These are phyloP conservation scores for Holacanthus passer DNA, from an alignment of 2,113 vertebrate species.

Conservation along the genomic window DNA sequence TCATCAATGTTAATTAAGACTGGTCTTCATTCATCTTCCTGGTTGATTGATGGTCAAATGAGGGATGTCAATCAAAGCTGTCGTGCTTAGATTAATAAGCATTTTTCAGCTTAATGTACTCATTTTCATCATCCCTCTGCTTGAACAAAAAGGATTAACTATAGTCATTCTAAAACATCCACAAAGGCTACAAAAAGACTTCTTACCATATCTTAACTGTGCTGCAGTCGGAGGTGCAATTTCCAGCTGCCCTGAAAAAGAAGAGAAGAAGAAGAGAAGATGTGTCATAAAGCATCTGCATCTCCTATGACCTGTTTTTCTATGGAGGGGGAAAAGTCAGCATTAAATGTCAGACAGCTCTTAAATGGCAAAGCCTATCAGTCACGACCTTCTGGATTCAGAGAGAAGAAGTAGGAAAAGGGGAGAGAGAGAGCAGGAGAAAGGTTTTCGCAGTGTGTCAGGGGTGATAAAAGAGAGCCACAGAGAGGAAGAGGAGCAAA, in stretches of 20 bases:
- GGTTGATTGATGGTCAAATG: conserved; percentile 6
- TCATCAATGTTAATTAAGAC: conserved; percentile 7
- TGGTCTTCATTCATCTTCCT: conserved; percentile 9
- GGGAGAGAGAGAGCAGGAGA: background rate
- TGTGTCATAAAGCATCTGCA: conserved; percentile 19
- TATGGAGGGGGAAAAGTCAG: background rate
- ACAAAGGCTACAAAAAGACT: background rate
- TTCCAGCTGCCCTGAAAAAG: conserved; percentile 72
- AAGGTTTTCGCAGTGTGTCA: conserved; percentile 3
- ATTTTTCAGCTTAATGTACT: background rate
- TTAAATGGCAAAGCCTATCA: conserved; percentile 32
- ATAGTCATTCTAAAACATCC: background rate
- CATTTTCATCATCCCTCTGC: background rate
- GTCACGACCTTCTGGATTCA: conserved; percentile 8
- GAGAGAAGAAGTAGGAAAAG: background rate
- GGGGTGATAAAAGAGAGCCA: conserved; percentile 12
- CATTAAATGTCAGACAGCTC: conserved; percentile 17
- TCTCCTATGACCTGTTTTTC: background rate
- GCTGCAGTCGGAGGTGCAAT: conserved; percentile 76
- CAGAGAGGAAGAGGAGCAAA: conserved; percentile 10
- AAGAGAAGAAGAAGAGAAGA: conserved; percentile 17
- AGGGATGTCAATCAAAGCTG: background rate
- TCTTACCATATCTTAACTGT: conserved; percentile 80
- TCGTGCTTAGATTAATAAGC: background rate
- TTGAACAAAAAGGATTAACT: background rate